These are phyloP conservation scores for Tinamus major DNA, from an alignment of 2,797 vertebrate genomes.

Conservation along the genomic window DNA sequence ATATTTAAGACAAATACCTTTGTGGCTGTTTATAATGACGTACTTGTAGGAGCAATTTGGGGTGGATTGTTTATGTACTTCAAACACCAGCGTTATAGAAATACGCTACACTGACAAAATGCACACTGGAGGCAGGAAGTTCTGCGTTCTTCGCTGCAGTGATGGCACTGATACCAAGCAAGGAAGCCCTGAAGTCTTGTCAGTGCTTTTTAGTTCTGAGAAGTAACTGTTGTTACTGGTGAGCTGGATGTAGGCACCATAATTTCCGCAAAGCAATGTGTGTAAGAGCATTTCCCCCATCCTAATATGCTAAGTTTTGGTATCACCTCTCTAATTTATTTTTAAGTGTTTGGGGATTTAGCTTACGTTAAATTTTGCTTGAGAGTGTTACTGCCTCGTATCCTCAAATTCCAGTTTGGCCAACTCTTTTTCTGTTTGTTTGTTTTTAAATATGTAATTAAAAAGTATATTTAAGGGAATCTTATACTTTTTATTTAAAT, in stretches of 20 bases:
- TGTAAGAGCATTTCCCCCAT: fast-evolving
- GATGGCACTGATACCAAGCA: not conserved
- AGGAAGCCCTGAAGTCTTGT: not conserved
- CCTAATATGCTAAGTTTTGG: not conserved
- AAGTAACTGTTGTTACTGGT: not conserved
- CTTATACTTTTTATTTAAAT: not conserved
- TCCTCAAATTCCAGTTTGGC: not conserved
- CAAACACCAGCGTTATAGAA: not conserved
- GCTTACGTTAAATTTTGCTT: not conserved
- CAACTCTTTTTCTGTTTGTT: not conserved
- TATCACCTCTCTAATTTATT: not conserved
- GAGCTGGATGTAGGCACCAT: fast-evolving
- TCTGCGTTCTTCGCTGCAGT: not conserved
- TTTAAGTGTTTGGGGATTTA: not conserved
- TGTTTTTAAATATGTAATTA: not conserved
- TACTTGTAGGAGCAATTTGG: not conserved
- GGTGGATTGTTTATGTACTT: not conserved
- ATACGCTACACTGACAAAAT: not conserved
- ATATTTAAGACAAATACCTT: not conserved
- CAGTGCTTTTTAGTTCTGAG: not conserved
- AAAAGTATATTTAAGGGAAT: not conserved
- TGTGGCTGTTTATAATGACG: not conserved
- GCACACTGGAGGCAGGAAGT: fast-evolving
- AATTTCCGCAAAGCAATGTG: not conserved
- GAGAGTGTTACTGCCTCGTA: not conserved